These are phyloP conservation scores for Peribatodes rhomboidaria DNA, from an alignment of 2,888 invertebrate species.

Conservation along the genomic window DNA sequence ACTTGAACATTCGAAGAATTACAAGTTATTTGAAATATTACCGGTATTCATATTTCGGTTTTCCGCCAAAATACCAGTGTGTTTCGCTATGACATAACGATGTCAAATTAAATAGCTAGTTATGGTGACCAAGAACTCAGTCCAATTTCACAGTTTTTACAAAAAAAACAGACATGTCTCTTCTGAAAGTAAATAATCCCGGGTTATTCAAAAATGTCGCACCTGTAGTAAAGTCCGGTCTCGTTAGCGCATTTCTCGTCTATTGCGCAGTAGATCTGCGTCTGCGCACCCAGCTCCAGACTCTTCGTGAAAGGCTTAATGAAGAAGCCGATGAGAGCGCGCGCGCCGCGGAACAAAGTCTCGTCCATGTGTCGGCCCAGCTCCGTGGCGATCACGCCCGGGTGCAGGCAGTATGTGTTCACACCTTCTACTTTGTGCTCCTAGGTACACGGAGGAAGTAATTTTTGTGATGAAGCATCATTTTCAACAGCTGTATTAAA, in stretches of 20 bases:
- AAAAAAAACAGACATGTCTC: no score
- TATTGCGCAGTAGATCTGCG: slow-evolving; percentile 90
- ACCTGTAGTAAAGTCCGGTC: slow-evolving; percentile 88
- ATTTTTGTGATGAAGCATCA: not conserved
- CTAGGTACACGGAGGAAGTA: slow-evolving; percentile 49
- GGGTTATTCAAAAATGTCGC: slow-evolving; percentile 1
- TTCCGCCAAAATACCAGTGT: no score
- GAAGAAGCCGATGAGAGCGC: slow-evolving; percentile 67
- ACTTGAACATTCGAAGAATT: no score
- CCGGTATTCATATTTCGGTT: no score
- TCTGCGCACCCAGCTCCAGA: slow-evolving; percentile 90
- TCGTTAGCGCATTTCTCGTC: slow-evolving; percentile 88
- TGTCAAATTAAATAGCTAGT: no score
- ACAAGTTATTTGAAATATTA: no score
- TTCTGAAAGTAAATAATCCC: no score
- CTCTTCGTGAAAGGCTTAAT: slow-evolving; percentile 83
- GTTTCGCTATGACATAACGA: no score
- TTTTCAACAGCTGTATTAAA: no score
- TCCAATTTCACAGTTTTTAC: no score
- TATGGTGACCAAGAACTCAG: no score
- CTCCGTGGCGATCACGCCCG: slow-evolving; percentile 92
- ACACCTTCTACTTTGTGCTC: slow-evolving; percentile 83
- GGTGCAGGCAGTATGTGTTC: slow-evolving; percentile 90
- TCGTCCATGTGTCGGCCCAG: slow-evolving; percentile 89
- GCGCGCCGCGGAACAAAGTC: slow-evolving; percentile 80